phyloP scores from a whole-genome alignment of 2,797 vertebrate species.

The Pygocentrus nattereri region DNA sequence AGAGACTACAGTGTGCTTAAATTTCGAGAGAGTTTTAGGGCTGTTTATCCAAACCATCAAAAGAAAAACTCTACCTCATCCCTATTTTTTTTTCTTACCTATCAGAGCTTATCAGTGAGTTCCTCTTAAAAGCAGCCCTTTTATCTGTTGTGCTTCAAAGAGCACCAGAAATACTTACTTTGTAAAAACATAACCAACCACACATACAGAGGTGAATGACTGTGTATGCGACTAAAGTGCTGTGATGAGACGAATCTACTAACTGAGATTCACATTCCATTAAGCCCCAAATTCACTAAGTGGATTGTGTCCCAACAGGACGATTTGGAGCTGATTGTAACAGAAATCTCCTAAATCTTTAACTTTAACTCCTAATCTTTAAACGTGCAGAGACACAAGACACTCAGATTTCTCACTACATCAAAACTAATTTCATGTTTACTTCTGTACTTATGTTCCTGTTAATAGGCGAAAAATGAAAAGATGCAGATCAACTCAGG shows the following conservation, averaged over 20 bases:
- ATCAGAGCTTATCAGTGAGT: neutral
- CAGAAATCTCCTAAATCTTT: neutral
- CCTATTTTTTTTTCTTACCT: slow-evolving; percentile 6
- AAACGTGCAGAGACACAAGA: no score
- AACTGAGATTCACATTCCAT: neutral
- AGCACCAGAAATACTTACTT: neutral
- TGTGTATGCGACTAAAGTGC: neutral
- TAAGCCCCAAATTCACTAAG: neutral
- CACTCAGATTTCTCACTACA: no score
- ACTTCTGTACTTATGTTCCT: no score
- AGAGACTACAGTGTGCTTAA: no score
- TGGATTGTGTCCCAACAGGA: neutral
- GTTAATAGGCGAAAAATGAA: no score
- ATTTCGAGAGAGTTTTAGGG: neutral
- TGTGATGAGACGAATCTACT: neutral
- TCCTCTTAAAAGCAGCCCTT: neutral
- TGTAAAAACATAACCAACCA: neutral
- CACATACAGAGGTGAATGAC: neutral
- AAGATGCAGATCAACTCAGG: no score
- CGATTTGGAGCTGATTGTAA: neutral
- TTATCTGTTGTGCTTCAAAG: neutral
- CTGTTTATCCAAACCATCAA: neutral
- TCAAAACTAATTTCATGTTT: no score
- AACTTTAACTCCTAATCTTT: no score
- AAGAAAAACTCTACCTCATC: neutral